These are phyloP conservation scores for Drosophila lacteicornis DNA, from an alignment of 1,140 invertebrate genomes.

Conservation along the genomic window DNA sequence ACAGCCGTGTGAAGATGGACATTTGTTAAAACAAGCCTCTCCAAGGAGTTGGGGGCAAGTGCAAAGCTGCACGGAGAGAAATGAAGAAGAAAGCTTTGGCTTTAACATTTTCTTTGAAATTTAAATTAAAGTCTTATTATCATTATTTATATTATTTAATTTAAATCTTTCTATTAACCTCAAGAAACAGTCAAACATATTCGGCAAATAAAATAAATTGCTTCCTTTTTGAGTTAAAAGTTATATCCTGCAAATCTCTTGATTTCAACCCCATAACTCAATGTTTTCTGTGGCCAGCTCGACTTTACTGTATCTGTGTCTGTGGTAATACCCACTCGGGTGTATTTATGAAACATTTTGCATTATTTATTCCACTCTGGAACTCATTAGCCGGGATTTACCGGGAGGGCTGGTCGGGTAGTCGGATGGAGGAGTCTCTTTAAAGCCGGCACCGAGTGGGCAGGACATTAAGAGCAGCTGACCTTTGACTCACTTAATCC, in stretches of 20 bases:
- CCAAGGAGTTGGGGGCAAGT: background rate
- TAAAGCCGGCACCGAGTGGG: background rate
- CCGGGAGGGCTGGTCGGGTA: background rate
- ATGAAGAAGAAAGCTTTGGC: too few relatives aligned
- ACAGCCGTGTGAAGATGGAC: conserved; percentile 56
- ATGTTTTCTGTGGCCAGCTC: background rate
- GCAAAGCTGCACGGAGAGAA: background rate
- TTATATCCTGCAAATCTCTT: background rate
- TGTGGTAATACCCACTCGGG: conserved; percentile 17
- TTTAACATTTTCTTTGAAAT: background rate
- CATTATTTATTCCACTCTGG: conserved; percentile 65
- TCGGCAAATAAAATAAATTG: too few relatives aligned
- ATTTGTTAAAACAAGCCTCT: conserved; percentile 56
- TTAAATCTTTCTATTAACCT: too few relatives aligned
- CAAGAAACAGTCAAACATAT: too few relatives aligned
- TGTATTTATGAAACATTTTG: conserved; percentile 65
- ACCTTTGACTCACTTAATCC: conserved; percentile 54
- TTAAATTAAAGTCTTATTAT: too few relatives aligned
- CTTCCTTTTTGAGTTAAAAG: too few relatives aligned
- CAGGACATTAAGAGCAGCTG: conserved; percentile 67
- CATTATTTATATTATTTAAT: too few relatives aligned
- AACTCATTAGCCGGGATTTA: conserved; percentile 60
- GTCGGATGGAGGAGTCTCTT: conserved; percentile 16
- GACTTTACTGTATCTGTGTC: background rate
- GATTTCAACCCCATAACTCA: background rate